These are phyloP conservation scores for Crematogaster levior DNA, from an alignment of 2,888 invertebrate species.

Conservation along the genomic window DNA sequence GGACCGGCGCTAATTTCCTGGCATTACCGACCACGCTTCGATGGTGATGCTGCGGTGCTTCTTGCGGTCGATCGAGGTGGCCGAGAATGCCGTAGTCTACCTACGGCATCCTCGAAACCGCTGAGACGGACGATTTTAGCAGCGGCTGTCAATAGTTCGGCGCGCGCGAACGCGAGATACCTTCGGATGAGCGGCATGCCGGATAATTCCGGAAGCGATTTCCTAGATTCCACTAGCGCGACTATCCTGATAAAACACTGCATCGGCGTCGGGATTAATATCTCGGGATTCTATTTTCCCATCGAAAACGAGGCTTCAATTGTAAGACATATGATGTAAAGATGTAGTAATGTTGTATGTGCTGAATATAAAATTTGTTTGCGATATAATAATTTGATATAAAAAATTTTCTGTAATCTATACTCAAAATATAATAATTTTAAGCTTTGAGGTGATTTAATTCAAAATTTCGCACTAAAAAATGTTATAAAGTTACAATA, in stretches of 20 bases:
- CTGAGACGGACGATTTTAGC: slow-evolving; percentile 23
- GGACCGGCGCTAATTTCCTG: slow-evolving; percentile 73
- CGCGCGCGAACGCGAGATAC: slow-evolving; percentile 30
- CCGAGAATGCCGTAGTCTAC: slow-evolving; percentile 66
- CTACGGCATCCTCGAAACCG: slow-evolving; percentile 56
- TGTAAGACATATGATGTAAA: background rate
- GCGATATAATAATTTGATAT: background rate
- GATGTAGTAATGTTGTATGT: background rate
- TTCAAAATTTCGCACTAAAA: background rate
- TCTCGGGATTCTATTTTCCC: slow-evolving; percentile 8
- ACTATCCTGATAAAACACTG: slow-evolving; percentile 6
- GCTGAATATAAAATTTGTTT: background rate
- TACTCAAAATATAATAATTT: too few species aligned
- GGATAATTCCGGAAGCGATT: slow-evolving; percentile 44
- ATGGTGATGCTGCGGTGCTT: slow-evolving; percentile 65
- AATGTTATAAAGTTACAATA: background rate
- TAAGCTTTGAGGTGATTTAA: background rate
- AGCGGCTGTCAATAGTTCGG: slow-evolving; percentile 16
- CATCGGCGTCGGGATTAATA: background rate
- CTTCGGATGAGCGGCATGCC: slow-evolving; percentile 25
- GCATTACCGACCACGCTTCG: slow-evolving; percentile 66
- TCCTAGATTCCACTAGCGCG: slow-evolving; percentile 31
- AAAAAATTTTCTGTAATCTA: background rate
- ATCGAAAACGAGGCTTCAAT: background rate
- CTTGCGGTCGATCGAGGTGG: slow-evolving; percentile 74